Percentiles rank a stretch among this genome's conserved stretches.
phyloP scores from a whole-genome alignment of 2,797 vertebrate species.

The Chelonia mydas region DNA sequence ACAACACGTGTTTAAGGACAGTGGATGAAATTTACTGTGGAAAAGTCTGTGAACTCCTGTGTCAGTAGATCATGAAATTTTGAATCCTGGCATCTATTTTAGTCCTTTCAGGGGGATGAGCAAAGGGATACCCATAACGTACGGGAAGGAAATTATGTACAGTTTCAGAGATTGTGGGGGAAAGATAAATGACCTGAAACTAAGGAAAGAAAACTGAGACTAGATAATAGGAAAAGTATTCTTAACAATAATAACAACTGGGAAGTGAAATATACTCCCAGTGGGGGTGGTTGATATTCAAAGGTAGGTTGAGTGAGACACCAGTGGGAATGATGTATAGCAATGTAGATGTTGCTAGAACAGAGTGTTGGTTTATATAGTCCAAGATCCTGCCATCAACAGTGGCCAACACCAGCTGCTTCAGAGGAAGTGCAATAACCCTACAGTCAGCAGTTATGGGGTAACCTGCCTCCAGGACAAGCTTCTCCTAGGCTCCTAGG shows the following conservation, averaged over 20 bases:
- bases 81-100: neutral
- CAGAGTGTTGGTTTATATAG: fast-evolving
- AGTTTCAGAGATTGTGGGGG: neutral
- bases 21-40: neutral
- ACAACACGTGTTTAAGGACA: neutral
- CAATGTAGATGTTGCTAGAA: neutral
- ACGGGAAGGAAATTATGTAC: neutral
- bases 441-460: neutral
- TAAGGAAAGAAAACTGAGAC: neutral
- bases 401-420: neutral
- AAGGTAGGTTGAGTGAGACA: neutral
- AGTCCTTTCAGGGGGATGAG: neutral
- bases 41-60: fast-evolving
- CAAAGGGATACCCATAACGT: neutral
- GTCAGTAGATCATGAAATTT: fast-evolving
- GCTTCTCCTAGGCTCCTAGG: neutral
- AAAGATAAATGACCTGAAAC: neutral
- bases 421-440: neutral
- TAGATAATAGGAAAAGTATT: neutral
- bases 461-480: neutral
- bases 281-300: neutral
- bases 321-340: fast-evolving
- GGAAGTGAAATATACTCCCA: neutral
- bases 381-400: neutral
- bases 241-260: fast-evolving